Percentiles rank a stretch among this genome's conserved stretches.
phyloP scores from a whole-genome alignment of 2,113 vertebrate species.

The Gobiocypris rarus region DNA sequence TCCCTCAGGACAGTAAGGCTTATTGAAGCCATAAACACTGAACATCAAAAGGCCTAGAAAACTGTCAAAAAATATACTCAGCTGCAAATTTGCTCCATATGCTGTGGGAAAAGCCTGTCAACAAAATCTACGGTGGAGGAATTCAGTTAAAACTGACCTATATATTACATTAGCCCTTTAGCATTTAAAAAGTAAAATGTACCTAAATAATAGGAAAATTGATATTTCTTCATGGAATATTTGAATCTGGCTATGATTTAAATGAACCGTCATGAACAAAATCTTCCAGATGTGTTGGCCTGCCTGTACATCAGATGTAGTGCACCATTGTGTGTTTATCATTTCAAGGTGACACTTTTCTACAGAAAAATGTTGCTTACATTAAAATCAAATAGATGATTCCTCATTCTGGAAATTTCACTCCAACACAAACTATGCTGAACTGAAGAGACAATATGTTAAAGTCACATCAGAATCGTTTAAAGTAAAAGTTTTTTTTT shows the following conservation, averaged over 20 bases:
- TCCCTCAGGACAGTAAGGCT: conserved; percentile 25
- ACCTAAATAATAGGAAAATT: not conserved
- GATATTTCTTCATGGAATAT: not conserved
- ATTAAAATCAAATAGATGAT: too few relatives aligned
- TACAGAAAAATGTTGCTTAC: too few relatives aligned
- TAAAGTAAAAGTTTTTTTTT: not conserved
- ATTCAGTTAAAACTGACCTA: not conserved
- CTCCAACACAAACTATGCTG: too few relatives aligned
- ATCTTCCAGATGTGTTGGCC: not conserved
- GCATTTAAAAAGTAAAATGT: not conserved
- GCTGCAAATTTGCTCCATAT: not conserved
- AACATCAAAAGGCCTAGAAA: conserved; percentile 27
- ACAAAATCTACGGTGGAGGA: not conserved
- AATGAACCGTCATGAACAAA: not conserved
- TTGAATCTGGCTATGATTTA: not conserved
- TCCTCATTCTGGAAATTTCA: too few relatives aligned
- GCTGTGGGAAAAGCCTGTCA: not conserved
- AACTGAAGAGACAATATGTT: too few relatives aligned
- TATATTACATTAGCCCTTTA: not conserved
- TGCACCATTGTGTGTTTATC: too few relatives aligned
- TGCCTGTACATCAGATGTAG: too few relatives aligned
- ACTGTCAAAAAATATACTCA: not conserved
- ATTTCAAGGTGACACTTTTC: too few relatives aligned
- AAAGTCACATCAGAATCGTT: not conserved
- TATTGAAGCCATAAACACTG: conserved; percentile 39